These are phyloP conservation scores for Laupala kohalensis DNA, from an alignment of 1,140 invertebrate genomes.

Conservation along the genomic window DNA sequence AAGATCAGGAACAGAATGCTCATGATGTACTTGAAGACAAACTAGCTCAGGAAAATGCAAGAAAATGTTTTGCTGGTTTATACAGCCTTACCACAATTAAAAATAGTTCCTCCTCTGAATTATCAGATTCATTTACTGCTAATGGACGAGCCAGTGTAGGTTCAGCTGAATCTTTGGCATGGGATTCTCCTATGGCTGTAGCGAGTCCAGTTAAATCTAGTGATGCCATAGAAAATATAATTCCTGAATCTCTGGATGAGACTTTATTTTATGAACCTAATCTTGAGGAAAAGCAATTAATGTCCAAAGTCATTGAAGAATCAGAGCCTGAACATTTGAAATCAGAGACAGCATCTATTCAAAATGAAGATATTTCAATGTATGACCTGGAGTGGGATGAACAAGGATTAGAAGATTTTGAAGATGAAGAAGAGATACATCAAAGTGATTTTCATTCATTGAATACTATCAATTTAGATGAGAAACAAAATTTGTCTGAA, in stretches of 20 bases:
- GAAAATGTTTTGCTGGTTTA: conserved; percentile 19
- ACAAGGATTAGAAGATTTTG: conserved; percentile 17
- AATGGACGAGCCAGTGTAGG: conserved; percentile 7
- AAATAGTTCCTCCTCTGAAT: conserved; percentile 19
- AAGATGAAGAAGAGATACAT: conserved; percentile 7
- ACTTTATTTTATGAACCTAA: neutral
- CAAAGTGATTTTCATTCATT: too few species aligned
- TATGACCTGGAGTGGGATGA: conserved; percentile 27
- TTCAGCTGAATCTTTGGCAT: conserved; percentile 16
- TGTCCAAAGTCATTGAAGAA: neutral
- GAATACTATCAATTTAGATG: too few species aligned
- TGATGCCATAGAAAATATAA: neutral
- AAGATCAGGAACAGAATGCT: neutral
- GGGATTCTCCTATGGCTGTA: conserved; percentile 16
- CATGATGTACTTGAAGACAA: conserved; percentile 5
- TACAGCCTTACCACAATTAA: conserved; percentile 22
- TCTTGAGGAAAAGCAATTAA: neutral
- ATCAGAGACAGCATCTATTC: neutral
- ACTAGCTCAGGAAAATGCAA: conserved; percentile 17
- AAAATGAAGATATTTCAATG: conserved; percentile 20
- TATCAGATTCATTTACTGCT: conserved; percentile 13
- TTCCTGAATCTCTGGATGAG: neutral
- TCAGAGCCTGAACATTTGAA: neutral
- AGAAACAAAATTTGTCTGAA: neutral
- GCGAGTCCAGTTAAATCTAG: neutral